A percentile compares a stretch with the other conserved stretches of the same genome.
phyloP scores from a whole-genome alignment of 2,113 vertebrate species.

The Kobus ellipsiprymnus region DNA sequence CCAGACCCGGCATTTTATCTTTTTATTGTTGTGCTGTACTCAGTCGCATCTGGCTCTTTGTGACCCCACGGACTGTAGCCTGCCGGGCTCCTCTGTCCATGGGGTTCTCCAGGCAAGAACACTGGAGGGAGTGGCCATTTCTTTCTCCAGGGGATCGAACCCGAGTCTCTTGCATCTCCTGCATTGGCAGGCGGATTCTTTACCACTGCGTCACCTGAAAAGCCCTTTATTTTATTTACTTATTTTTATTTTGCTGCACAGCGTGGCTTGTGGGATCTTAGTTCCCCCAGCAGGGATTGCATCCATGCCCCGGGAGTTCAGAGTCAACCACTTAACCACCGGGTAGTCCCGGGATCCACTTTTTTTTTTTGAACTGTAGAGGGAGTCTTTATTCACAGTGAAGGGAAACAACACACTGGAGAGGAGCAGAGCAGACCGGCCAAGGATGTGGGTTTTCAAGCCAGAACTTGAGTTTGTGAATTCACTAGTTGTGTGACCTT shows the following conservation, averaged over 20 bases:
- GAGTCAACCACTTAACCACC: not conserved
- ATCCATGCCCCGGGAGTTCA: not conserved
- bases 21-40: not conserved
- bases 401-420: no score
- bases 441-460: no score
- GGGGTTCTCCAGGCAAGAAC: not conserved
- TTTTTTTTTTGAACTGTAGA: no score
- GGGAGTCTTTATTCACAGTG: no score
- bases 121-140: not conserved
- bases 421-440: no score
- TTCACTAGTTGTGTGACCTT: no score
- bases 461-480: no score
- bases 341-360: not conserved
- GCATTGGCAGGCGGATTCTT: not conserved
- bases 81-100: not conserved
- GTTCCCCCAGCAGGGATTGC: not conserved
- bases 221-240: not conserved
- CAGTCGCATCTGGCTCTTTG: not conserved
- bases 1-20: not conserved
- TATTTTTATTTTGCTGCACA: not conserved
- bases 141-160: not conserved
- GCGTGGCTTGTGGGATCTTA: not conserved
- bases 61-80: not conserved
- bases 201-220: not conserved
- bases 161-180: not conserved